Base-by-base conservation (phyloP, 2,113 vertebrate species). In the Acrocephalus arundinaceus region DNA sequence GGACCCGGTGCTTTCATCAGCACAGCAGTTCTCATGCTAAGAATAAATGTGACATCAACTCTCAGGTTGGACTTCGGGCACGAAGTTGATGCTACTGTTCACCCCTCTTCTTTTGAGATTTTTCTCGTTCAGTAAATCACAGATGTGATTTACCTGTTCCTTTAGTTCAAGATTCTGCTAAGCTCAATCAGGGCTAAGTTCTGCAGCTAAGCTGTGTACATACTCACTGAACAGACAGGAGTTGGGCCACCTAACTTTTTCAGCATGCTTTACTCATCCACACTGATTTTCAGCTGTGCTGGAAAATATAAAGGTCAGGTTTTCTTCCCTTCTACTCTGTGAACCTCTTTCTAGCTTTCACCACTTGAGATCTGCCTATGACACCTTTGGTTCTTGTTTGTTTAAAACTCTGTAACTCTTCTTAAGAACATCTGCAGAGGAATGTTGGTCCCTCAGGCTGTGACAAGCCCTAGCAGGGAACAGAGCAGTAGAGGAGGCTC, bases 161-260 rank as follows among this genome's bases (percentile, higher is more conserved):
- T 85, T 78, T n/a, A 35, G 43, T 65, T 85, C 28, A 57, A 41
- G 31, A 37, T 41, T 41, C 58, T 49, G 45, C 39, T 78, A 37
- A 66, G 15, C 12, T 78, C 28, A 75, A 3, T 23, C n/a, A 79
- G 62, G 61, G 35, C 16, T 12, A 70, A 45, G 13, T 57, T 59
- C 3, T 10, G 11, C 37, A 31, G 13, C 17, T 48, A 27, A 86
- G 11, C 48, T 37, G 33, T 9, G 9, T 2, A 15, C 19, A 14
- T 2, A 0, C 13, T 55, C 6, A 2, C 9, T 4, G 1, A 41
- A 63, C 15, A 71, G 48, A 39, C 1, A 3, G 7, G 15, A 85
- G 2, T 39, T 52, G 57, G 67, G 48, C n/a, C 52, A 74, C 45
- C 57, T 55, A 7, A 71, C 51, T 35, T 63, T n/a, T 48, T 43